These are phyloP conservation scores for Recurvirostra avosetta DNA, from an alignment of 2,113 vertebrate genomes.

Conservation along the genomic window DNA sequence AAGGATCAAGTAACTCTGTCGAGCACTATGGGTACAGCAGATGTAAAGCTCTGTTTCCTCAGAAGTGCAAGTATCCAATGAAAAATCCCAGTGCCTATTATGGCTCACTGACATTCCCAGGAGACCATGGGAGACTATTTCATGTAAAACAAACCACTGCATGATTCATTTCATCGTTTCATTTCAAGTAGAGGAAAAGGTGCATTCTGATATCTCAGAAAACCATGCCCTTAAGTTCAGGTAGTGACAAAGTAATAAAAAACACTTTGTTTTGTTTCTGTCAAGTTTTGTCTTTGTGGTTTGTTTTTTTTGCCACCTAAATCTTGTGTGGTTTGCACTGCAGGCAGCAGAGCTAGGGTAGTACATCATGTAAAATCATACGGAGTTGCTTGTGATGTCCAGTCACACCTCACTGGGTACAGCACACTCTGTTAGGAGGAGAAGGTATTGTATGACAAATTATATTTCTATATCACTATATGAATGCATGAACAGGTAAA, in stretches of 20 bases:
- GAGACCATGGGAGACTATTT: background rate
- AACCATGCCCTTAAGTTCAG: background rate
- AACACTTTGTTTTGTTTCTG: background rate
- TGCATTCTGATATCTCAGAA: background rate
- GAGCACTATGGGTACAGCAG: background rate
- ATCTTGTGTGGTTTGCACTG: background rate
- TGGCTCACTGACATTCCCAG: background rate
- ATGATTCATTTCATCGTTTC: background rate
- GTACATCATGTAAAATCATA: background rate
- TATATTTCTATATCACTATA: background rate
- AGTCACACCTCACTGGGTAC: constrained; percentile 34
- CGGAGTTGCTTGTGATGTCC: constrained; percentile 32
- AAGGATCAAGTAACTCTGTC: background rate
- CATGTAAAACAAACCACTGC: constrained; percentile 5
- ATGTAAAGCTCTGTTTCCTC: background rate
- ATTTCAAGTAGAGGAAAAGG: constrained; percentile 6
- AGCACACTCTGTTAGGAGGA: background rate
- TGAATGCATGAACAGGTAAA: constrained; percentile 1
- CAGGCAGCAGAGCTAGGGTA: background rate
- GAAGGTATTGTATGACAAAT: background rate
- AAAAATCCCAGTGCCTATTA: background rate
- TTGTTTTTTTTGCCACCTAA: background rate
- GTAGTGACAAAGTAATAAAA: background rate
- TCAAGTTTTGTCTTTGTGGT: background rate
- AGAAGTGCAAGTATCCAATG: background rate